A percentile compares a stretch with the other conserved stretches of the same genome.
Conservation (phyloP, 1,140 invertebrate genomes). For the Lepidurus arcticus region DNA sequence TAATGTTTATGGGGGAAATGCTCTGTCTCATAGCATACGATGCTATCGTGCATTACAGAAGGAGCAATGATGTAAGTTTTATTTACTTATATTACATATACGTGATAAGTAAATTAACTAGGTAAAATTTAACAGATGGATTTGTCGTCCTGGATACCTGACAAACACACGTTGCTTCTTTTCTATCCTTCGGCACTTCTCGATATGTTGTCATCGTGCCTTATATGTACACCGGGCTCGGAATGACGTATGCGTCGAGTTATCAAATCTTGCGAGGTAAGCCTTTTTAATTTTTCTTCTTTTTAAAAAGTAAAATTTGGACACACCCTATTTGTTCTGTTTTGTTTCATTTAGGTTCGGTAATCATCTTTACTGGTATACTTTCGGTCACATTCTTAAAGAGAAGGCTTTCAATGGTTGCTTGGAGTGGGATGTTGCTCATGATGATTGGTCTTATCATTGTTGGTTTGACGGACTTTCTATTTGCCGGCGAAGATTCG, state of each 20-base stretch:
- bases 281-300: not conserved
- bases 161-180: not conserved
- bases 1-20: not conserved
- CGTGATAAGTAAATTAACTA: not conserved
- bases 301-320: too few relatives aligned
- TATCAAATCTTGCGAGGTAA: not conserved
- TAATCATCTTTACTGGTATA: not conserved
- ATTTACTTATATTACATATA: not conserved
- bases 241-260: not conserved
- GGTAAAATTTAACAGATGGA: not conserved
- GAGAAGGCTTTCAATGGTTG: not conserved
- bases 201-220: not conserved
- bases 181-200: not conserved
- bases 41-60: not conserved
- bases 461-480: not conserved
- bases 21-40: not conserved
- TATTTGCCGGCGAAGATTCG: not conserved
- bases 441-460: not conserved
- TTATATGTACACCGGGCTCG: not conserved
- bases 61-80: not conserved
- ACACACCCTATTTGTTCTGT: not conserved
- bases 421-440: not conserved
- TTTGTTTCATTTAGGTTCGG: not conserved
- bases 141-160: not conserved
- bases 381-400: not conserved